Evolutionary conservation across 2,113 vertebrate genomes (phyloP), one percentile per base, ranked within the genome.

Genomic region (rabbit (Oryctolagus cuniculus)): DNA sequence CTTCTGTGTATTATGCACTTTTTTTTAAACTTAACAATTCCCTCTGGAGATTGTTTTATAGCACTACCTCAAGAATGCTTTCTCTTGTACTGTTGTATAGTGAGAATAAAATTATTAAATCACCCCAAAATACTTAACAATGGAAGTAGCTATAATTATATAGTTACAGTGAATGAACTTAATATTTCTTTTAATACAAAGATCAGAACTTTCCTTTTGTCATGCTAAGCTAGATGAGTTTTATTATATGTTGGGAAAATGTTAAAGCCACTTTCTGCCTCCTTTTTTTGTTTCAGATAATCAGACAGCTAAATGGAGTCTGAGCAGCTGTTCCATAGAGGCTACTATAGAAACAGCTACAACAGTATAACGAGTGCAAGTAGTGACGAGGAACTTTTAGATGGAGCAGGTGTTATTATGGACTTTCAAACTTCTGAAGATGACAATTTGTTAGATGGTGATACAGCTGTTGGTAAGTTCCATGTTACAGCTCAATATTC

Each of bases 351-450:
- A 98, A 99, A 99, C 98, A 99, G 99, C 98, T 99, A 99, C 98
- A 99, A 99, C 98, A 99, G 99, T 98, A 99, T 99, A 97, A 99
- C 99, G 83, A 99, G 99, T 91, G 99, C 99, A 91, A 99, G 99
- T 98, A 99, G 99, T 0, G 99, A 99, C 98, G 99, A 99, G 97
- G 99, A 99, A 96, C 99, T 99, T 97, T 98, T 99, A 98, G 99
- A 99, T 99, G 99, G 99, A 97, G 99, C 99, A 95, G 99, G 99
- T 75, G 98, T 99, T 90, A 98, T 99, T 97, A 99, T 99, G 99
- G 99, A 99, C 98, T 99, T 99, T 97, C 99, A 99, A 97, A 99
- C 99, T 90, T 99, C 99, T n/a, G 99, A 99, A 97, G 99, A 99
- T 96, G 99, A 99, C 98, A 99, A 99, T 98, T 99, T 99, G 94